Evolutionary conservation across 2,797 vertebrate genomes (phyloP).

Genomic region (Girardinus metallicus): DNA sequence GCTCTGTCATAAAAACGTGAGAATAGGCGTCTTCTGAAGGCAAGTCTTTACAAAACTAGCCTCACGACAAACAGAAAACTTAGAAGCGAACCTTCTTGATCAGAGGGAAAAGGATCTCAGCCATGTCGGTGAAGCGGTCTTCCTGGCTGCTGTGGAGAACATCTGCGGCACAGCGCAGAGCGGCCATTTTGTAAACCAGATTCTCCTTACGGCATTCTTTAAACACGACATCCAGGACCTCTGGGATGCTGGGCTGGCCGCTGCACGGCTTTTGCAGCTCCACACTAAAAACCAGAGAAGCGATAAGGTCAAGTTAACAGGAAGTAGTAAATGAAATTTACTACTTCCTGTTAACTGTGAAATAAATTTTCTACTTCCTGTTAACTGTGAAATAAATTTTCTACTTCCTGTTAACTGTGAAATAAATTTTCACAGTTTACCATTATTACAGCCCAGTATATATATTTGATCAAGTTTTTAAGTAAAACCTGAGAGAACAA

Average conservation of each 20-base stretch:
- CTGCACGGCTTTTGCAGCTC: conserved; percentile 87
- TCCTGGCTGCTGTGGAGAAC: conserved; percentile 89
- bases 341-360: too few species aligned
- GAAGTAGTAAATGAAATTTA: not conserved
- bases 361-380: too few species aligned
- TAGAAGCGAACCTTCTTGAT: conserved; percentile 89
- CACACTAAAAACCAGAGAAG: conserved; percentile 68
- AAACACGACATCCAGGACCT: conserved; percentile 88
- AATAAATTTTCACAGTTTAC: not conserved
- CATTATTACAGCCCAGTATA: not conserved
- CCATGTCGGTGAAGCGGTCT: conserved; percentile 89
- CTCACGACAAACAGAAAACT: not conserved
- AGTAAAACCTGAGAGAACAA: not conserved
- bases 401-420: too few species aligned
- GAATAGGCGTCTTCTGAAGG: not conserved
- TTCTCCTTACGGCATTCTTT: conserved; percentile 95
- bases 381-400: too few species aligned
- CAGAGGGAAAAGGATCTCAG: conserved; percentile 89
- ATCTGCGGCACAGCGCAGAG: conserved; percentile 86
- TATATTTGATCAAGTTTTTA: not conserved
- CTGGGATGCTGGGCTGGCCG: conserved; percentile 85
- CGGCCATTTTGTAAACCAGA: conserved; percentile 90
- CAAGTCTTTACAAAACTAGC: not conserved
- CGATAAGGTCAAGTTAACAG: not conserved
- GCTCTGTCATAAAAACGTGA: conserved; percentile 75